Evolutionary conservation across 1,140 invertebrate genomes (phyloP), one percentile per base, ranked within the genome.

Genomic region (Drosophila athabasca): DNA sequence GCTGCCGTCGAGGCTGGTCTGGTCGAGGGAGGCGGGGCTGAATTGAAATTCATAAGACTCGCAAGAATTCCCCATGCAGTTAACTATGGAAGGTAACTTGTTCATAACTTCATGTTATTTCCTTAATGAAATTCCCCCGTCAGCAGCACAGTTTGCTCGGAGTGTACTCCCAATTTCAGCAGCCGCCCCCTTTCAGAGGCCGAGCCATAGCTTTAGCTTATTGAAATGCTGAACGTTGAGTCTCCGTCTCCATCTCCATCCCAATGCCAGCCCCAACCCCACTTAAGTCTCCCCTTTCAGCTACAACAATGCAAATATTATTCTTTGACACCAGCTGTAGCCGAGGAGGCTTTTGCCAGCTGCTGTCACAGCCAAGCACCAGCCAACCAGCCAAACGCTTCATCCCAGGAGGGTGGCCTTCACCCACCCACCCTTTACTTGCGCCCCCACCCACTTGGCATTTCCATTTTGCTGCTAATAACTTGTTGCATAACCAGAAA

Each of bases 291-390:
- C 46, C 45, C 29, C 19, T 59, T 51, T 59, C 26, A 13, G 43
- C 52, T 65, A 31, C 51, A 64, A 73, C 68, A 73, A 73, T 51
- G 51, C 71, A 74, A 74, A 74, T 65, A 74, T 74, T 74, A 74
- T 74, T 74, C 43, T 61, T 74, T 74, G 59, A 73, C 70, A 64
- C 59, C 69, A 74, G 53, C 59, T 74, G 60, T 43, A 31, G 50
- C 2, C 24, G 51, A 60, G 48, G 48, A 39, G 24, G 50, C 61
- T 74, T 35, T 19, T 29, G 50, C 19, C 64, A 69, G 66, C 66
- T 68, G 66, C 64, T 69, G 66, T 69, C 66, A 68, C 64, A 57
- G 66, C 11, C 35, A 39, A 39, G 3, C 9, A 35, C 35, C 35
- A 13, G 11, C 7, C 9, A 39, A 35, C 1, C 15, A 26, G 24